These are phyloP conservation scores for Ascaphus truei DNA, from an alignment of 2,113 vertebrate genomes.

Conservation along the genomic window DNA sequence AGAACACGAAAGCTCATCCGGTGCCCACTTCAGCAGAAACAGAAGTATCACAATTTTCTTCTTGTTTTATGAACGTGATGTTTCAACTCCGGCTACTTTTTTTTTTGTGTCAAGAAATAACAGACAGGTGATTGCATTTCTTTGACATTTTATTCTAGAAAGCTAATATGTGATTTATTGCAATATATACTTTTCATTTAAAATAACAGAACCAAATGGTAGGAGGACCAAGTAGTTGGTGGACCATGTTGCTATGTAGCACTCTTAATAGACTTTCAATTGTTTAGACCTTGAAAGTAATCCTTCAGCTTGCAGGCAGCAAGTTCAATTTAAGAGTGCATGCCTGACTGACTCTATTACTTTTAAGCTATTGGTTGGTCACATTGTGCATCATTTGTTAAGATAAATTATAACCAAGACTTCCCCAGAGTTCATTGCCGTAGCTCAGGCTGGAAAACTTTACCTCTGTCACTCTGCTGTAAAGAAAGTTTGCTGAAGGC, in stretches of 20 bases:
- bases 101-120: too few relatives aligned
- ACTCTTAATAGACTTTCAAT: slow-evolving; percentile 27
- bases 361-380: slow-evolving; percentile 27
- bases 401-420: slow-evolving; percentile 28
- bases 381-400: slow-evolving; percentile 35
- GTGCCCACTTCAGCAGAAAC: too few relatives aligned
- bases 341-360: slow-evolving; percentile 35
- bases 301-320: slow-evolving; percentile 30
- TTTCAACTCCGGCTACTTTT: too few relatives aligned
- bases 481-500: background rate
- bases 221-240: background rate
- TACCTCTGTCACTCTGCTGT: background rate
- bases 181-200: background rate
- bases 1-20: too few relatives aligned
- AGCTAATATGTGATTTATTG: slow-evolving; percentile 6
- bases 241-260: background rate
- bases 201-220: background rate
- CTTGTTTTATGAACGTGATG: too few relatives aligned
- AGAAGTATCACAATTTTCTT: too few relatives aligned
- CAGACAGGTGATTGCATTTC: too few relatives aligned
- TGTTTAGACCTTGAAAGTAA: slow-evolving; percentile 33
- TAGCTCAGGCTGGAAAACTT: slow-evolving; percentile 18
- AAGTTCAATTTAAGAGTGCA: slow-evolving; percentile 33
- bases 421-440: slow-evolving; percentile 18
- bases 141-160: background rate